Percentiles rank a stretch among this genome's conserved stretches.
Conservation (phyloP, 2,888 invertebrate species). For the Xanthia icteritia region DNA sequence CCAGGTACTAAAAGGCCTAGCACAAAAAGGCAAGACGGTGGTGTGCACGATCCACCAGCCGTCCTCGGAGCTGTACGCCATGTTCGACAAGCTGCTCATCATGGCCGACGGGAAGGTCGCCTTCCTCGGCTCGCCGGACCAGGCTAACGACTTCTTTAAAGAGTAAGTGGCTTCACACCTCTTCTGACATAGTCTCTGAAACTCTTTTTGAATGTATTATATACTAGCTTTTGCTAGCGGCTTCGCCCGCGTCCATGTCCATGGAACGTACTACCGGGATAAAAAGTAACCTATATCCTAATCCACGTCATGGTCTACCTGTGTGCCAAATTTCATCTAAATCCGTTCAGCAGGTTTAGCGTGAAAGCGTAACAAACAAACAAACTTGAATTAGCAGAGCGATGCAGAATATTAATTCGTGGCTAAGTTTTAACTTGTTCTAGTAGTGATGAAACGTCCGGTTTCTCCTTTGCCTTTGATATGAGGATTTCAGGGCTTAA, state of each 20-base stretch:
- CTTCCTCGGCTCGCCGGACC: conserved; percentile 95
- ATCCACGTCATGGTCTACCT: no score
- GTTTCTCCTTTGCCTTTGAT: no score
- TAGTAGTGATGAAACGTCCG: neutral
- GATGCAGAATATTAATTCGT: no score
- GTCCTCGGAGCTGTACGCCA: conserved; percentile 96
- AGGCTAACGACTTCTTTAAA: conserved; percentile 95
- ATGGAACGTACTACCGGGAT: no score
- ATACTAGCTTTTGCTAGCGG: no score
- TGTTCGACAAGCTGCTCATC: conserved; percentile 96
- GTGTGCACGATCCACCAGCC: conserved; percentile 99
- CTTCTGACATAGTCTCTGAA: neutral
- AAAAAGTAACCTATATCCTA: no score
- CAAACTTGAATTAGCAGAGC: neutral
- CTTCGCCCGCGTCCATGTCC: no score
- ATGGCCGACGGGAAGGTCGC: conserved; percentile 98
- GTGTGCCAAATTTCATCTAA: no score
- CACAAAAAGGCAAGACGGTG: conserved; percentile 96
- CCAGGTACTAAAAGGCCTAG: conserved; percentile 92
- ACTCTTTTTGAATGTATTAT: neutral
- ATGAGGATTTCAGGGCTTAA: neutral
- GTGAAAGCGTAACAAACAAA: no score
- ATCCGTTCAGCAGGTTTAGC: no score
- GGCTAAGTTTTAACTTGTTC: neutral
- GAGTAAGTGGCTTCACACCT: conserved; percentile 89